Evolutionary conservation across 2,797 vertebrate species (phyloP), one percentile per base, ranked within the genome.

Genomic region (Notamacropus eugenii): DNA sequence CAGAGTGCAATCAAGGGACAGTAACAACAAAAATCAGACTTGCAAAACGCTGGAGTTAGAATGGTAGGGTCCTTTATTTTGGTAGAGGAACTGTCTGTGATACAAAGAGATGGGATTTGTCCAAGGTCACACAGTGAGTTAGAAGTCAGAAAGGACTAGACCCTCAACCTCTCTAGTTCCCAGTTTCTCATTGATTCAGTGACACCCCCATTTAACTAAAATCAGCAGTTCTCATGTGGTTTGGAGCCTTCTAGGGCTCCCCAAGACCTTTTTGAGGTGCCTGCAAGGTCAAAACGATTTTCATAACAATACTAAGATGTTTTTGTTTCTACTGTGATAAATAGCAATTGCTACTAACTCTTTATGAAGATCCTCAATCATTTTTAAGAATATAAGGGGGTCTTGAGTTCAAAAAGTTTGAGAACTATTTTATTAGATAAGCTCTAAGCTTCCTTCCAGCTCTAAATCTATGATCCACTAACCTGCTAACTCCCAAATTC

Each of bases 41-140:
- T 40, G 12, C 50, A 40, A 5, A 74, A 74, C 40, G 34, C n/a
- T 74, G 24, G 40, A 11, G 40, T 3, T 87, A 46, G 9, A 50
- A 87, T 87, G 22, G 8, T 27, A 46, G 19, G 40, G 40, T 40
- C 31, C 62, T 28, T 96, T 91, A 92, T 58, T 93, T 87, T 91
- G 94, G 93, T 54, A 94, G 24, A 96, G 56, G 54, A 54, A 2
- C 10, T 94, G 95, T 95, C 40, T 58, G 10, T 54, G 91, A 96
- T 28, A 27, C 12, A 34, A 62, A 94, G 22, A 87, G 74, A 93
- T 90, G 59, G 93, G 74, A 54, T 54, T 92, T 95, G 59, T 57
- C 55, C 91, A 54, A 82, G n/a, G 91, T 57, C 24, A 40, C 40
- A 90, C 1, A 46, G n/a, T 57, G 40, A 54, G 31, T 90, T 96